Percentiles rank a stretch among this genome's conserved stretches.
Conservation (phyloP, 2,797 vertebrate species). For the Otolemur crassicaudatus region DNA sequence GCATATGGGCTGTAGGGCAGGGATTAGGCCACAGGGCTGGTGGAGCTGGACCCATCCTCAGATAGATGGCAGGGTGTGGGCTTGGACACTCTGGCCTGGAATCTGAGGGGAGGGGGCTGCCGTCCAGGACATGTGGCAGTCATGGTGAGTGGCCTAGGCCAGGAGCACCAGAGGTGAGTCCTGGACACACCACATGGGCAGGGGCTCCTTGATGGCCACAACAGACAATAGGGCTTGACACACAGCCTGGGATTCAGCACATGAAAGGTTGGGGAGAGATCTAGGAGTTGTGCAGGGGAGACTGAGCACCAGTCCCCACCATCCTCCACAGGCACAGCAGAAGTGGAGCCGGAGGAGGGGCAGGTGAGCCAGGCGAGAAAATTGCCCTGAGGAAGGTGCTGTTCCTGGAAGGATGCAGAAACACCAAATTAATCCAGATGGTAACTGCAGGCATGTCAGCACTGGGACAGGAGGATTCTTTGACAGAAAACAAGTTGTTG, state of each 20-base stretch:
- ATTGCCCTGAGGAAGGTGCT: neutral
- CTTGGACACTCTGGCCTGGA: neutral
- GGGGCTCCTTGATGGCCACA: neutral
- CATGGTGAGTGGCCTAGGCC: neutral
- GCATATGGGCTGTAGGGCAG: neutral
- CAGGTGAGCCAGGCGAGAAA: neutral
- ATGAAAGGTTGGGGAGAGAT: neutral
- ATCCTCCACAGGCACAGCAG: too few species aligned
- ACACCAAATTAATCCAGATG: neutral
- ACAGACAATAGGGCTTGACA: neutral
- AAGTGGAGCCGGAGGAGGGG: neutral
- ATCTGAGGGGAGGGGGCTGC: neutral
- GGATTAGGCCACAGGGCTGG: neutral
- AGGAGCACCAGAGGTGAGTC: neutral
- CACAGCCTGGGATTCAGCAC: neutral
- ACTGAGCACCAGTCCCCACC: neutral
- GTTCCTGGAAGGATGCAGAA: neutral
- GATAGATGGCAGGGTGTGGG: neutral
- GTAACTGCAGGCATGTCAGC: neutral
- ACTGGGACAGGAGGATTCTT: neutral
- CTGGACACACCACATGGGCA: neutral
- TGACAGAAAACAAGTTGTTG: neutral
- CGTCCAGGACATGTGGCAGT: too few species aligned
- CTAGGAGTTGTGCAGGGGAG: neutral
- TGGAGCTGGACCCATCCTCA: neutral